phyloP scores from a whole-genome alignment of 1,140 invertebrate genomes.

The Condylostylus longicornis region DNA sequence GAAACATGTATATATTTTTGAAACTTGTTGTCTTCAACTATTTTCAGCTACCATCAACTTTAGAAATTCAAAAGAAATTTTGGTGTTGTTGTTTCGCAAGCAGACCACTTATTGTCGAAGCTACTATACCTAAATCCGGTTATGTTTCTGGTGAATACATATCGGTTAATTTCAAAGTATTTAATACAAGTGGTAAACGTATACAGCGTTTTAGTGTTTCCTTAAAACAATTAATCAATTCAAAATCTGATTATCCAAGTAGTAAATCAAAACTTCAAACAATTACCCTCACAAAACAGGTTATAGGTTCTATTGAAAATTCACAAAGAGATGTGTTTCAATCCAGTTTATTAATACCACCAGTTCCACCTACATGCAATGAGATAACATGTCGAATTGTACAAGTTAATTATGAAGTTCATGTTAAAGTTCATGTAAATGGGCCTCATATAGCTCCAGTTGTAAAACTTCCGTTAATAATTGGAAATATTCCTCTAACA shows the following conservation, averaged over 20 bases:
- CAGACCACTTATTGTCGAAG: conserved; percentile 21
- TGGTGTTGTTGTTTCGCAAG: conserved; percentile 28
- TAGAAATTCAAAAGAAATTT: conserved; percentile 22
- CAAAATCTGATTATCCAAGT: conserved; percentile 33
- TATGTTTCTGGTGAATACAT: conserved; percentile 27
- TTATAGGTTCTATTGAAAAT: too few species aligned
- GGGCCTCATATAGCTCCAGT: conserved; percentile 34
- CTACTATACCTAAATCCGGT: conserved; percentile 23
- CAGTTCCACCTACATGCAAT: conserved; percentile 48
- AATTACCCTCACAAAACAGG: conserved; percentile 19
- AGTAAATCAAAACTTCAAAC: conserved; percentile 32
- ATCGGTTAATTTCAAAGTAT: conserved; percentile 19
- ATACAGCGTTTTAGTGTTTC: conserved; percentile 36
- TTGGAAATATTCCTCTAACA: conserved; percentile 39
- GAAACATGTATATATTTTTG: too few species aligned
- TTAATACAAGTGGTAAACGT: conserved; percentile 35
- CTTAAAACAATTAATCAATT: conserved; percentile 38
- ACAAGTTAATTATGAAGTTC: conserved; percentile 50
- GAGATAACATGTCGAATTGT: conserved; percentile 51
- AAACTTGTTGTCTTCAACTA: too few species aligned
- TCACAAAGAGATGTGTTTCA: too few species aligned
- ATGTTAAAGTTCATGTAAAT: conserved; percentile 35
- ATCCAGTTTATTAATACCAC: conserved; percentile 45
- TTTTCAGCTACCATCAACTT: conserved; percentile 20
- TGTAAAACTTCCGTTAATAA: conserved; percentile 34